Base-by-base conservation (phyloP, 2,888 invertebrate species). In the Argyresthia albistria region DNA sequence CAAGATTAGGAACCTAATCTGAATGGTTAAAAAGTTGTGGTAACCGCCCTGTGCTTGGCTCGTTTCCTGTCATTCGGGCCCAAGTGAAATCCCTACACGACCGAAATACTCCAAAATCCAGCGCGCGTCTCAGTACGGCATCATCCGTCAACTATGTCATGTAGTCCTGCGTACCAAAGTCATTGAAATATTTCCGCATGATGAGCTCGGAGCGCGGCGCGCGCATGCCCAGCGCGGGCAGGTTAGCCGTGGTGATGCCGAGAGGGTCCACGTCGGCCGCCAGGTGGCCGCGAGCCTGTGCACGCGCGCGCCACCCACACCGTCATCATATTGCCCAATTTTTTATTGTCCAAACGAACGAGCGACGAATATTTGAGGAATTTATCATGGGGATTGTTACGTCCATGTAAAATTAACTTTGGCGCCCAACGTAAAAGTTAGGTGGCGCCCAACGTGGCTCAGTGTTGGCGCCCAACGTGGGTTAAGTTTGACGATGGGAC, bases 241-340 rank as follows among this genome's bases (percentile, higher is more conserved):
- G 89, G 77, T 90, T 90, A 72, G 91, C 90, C 87, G 92, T 92
- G 84, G 90, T 93, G 89, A 98, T 96, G 89, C 94, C 95, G 79
- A 98, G 91, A 64, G 98, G 97, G 90, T 98, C 97, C 90, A 97
- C 89, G 77, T 94, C 94, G 64, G 97, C 95, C 70, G 95, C 94
- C 88, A 96, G 93, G 90, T 97, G 97, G 75, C 97, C 97, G 84
- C 97, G 93, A 80, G 95, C 93, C 96, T 97, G 90, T 63, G 73
- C 73, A 73, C 70, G 56, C 50, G 60, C 60, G 65, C 72, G 71
- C 37, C 46, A n/a, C 65, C 68, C 69, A 46, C 45, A 12, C 42
- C 50, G 43, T 51, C 49, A 50, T 43, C 11, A 46, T 16, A 46
- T 15, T 47, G 48, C 48, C 48, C 48, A 48, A 25, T 25, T 25